Conservation (phyloP, 2,797 vertebrate genomes). For the Halcyon chelicuti region DNA sequence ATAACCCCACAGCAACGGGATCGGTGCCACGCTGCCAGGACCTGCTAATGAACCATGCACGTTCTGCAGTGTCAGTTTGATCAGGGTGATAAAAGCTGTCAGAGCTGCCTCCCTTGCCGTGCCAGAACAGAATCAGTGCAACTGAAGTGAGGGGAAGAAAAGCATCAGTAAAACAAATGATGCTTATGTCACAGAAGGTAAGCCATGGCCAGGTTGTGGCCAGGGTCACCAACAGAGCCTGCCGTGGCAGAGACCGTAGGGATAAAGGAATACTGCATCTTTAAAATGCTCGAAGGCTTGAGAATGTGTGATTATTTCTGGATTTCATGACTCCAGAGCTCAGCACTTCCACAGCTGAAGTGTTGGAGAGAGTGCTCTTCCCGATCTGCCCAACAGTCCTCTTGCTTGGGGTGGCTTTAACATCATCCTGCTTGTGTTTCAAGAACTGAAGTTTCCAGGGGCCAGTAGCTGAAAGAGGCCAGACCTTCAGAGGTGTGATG, state of each 20-base stretch:
- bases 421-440: background rate
- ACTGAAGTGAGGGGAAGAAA: background rate
- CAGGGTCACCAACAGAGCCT: background rate
- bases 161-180: background rate
- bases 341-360: background rate
- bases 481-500: background rate
- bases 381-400: background rate
- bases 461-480: background rate
- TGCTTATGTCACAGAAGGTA: accelerated
- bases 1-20: background rate
- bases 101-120: background rate
- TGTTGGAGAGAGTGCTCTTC: background rate
- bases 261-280: background rate
- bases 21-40: background rate
- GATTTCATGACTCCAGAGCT: background rate
- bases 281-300: background rate
- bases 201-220: background rate
- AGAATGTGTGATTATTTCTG: background rate
- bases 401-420: background rate
- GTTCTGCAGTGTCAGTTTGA: background rate
- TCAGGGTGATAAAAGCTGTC: background rate
- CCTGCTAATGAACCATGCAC: background rate
- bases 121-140: background rate
- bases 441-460: background rate
- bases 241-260: background rate